A percentile compares a stretch with the other conserved stretches of the same genome.
Conservation (phyloP, 2,888 invertebrate genomes). For the Ctenicera cuprea region DNA sequence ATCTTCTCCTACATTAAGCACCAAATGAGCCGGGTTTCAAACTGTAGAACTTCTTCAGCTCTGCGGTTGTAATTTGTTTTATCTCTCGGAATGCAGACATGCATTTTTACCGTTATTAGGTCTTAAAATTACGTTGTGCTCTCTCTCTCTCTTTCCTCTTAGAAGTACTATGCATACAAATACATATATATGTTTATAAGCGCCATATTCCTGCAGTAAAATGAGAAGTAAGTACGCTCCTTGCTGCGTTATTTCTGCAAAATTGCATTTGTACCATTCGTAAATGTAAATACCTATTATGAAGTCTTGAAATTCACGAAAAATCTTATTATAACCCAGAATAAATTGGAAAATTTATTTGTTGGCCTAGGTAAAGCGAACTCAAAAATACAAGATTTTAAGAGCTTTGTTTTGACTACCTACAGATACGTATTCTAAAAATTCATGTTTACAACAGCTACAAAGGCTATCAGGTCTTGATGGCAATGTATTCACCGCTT, state of each 20-base stretch:
- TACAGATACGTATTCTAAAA: too few relatives aligned
- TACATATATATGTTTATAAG: constrained; percentile 24
- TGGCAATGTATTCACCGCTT: too few relatives aligned
- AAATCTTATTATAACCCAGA: constrained; percentile 29
- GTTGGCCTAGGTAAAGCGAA: too few relatives aligned
- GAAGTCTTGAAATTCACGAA: constrained; percentile 16
- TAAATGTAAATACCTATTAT: constrained; percentile 41
- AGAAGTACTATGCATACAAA: not conserved
- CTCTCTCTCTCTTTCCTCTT: constrained; percentile 1
- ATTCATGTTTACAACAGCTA: too few relatives aligned
- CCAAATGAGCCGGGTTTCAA: constrained; percentile 57
- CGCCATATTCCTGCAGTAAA: constrained; percentile 26
- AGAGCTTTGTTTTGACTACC: too few relatives aligned
- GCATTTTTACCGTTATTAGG: constrained; percentile 48
- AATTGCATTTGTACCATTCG: constrained; percentile 36
- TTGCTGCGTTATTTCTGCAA: constrained; percentile 22
- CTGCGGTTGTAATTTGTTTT: constrained; percentile 50
- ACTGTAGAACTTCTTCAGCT: constrained; percentile 48
- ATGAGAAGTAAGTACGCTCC: constrained; percentile 29
- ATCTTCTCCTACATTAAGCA: constrained; percentile 60
- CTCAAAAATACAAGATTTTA: too few relatives aligned
- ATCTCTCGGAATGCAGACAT: constrained; percentile 45
- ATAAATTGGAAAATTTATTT: too few relatives aligned
- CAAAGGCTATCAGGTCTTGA: too few relatives aligned
- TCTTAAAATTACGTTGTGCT: constrained; percentile 45